Base-by-base conservation (phyloP, 1,140 invertebrate species). In the Phymastichus coffea region DNA sequence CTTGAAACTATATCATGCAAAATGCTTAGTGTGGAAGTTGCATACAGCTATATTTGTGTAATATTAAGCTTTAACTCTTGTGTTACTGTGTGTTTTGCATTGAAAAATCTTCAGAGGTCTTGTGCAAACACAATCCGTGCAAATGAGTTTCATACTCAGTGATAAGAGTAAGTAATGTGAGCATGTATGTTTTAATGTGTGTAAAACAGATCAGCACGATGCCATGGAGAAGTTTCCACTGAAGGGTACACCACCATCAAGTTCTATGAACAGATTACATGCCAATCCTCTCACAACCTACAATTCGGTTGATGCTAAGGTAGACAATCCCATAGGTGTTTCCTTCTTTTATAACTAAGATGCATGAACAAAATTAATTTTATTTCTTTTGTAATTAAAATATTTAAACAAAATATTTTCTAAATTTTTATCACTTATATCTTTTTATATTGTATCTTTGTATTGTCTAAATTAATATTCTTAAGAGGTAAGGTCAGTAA, bases 141-240 rank as follows among this genome's bases (percentile, higher is more conserved):
- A n/a, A 15, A 58, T 26, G 10, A 44, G 14, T 44, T 46, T 48
- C 30, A 44, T 33, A 25, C 10, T 28, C 26, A 38, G 14, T 53
- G 48, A n/a, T n/a, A n/a, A n/a, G n/a, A n/a, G 38, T n/a, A 6
- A 61, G 37, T 61, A 55, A 61, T 19, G 20, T n/a, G 35, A 49
- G 59, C 52, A 61, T 56, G 51, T 61, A 19, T 61, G 35, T 61
- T 61, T 61, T 49, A 54, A 23, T 55, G 22, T 54, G 26, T 60
- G 25, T 23, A 25, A 54, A 49, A 49, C 52, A 61, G 59, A 55
- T 61, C 44, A 61, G 15, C 46, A 68, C 63, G 58, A 74, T 77
- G 70, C 70, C 63, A 80, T 80, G 78, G 78, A 80, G 75, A 80
- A 78, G 63, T 80, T 80, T 72, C 78, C 78, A 70, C 66, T 80